Conservation (phyloP, 1,140 invertebrate genomes). For the Drosophila serrata region DNA sequence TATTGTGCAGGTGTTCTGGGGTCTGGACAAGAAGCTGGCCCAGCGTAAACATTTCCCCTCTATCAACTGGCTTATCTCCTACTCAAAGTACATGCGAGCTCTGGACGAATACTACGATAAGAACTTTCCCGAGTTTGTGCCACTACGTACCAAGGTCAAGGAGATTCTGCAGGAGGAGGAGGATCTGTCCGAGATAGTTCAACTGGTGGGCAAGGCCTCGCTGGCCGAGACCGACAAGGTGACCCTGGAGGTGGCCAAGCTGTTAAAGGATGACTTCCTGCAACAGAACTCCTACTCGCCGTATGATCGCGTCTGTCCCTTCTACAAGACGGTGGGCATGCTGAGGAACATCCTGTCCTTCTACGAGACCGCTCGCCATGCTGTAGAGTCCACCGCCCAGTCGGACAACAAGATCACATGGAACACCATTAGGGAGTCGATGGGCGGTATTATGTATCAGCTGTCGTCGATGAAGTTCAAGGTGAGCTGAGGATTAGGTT, state of each 20-base stretch:
- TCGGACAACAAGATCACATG: slow-evolving; percentile 99
- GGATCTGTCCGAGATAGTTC: slow-evolving; percentile 99
- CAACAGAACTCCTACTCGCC: slow-evolving; percentile 99
- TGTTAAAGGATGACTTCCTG: slow-evolving; percentile 99
- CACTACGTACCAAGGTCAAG: slow-evolving; percentile 96
- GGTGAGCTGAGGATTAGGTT: slow-evolving; percentile 88
- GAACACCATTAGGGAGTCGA: slow-evolving; percentile 98
- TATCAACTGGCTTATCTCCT: slow-evolving; percentile 99
- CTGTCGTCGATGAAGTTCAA: slow-evolving; percentile 99
- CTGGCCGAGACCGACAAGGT: slow-evolving; percentile 99
- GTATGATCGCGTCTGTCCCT: slow-evolving; percentile 99
- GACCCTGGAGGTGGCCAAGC: slow-evolving; percentile 98
- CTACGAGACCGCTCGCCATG: slow-evolving; percentile 98
- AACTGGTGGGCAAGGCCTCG: slow-evolving; percentile 99
- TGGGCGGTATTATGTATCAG: slow-evolving; percentile 98
- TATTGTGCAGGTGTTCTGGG: slow-evolving; percentile 99
- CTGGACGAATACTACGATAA: slow-evolving; percentile 99
- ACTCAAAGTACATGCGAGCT: slow-evolving; percentile 99
- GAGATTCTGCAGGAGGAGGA: slow-evolving; percentile 99
- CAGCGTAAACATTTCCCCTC: slow-evolving; percentile 99
- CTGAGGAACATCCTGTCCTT: slow-evolving; percentile 99
- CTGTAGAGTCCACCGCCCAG: slow-evolving; percentile 98
- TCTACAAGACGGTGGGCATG: slow-evolving; percentile 99
- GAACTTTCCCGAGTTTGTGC: slow-evolving; percentile 98
- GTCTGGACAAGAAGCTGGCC: slow-evolving; percentile 99